These are phyloP conservation scores for Orthosia gracilis DNA, from an alignment of 2,888 invertebrate genomes.

Conservation along the genomic window DNA sequence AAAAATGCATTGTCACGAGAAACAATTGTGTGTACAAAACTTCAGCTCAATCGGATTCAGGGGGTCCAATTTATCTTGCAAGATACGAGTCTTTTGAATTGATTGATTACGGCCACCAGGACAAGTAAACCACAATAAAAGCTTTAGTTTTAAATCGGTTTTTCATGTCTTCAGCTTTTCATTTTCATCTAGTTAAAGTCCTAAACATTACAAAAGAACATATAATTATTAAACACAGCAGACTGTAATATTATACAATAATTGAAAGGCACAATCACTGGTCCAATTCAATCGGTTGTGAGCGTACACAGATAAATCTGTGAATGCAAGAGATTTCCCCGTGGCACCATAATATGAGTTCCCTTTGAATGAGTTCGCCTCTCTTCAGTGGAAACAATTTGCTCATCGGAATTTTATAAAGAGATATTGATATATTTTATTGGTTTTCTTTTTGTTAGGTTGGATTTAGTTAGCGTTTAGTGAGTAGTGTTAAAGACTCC, in stretches of 20 bases:
- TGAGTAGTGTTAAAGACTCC: neutral
- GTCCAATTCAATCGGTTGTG: slow-evolving; percentile 44
- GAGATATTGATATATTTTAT: slow-evolving; percentile 32
- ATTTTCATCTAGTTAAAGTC: too few relatives aligned
- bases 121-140: too few relatives aligned
- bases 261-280: slow-evolving; percentile 36
- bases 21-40: too few relatives aligned
- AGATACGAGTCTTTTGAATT: too few relatives aligned
- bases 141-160: too few relatives aligned
- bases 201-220: too few relatives aligned
- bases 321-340: slow-evolving; percentile 75
- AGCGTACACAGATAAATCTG: slow-evolving; percentile 65
- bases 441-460: slow-evolving; percentile 3
- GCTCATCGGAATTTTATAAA: slow-evolving; percentile 49
- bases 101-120: too few relatives aligned
- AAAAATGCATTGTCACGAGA: too few relatives aligned
- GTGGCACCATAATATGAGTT: slow-evolving; percentile 64
- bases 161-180: too few relatives aligned
- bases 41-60: too few relatives aligned
- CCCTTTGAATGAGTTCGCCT: slow-evolving; percentile 57
- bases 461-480: neutral
- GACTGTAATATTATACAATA: neutral
- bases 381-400: slow-evolving; percentile 52
- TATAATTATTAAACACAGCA: too few relatives aligned
- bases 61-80: too few relatives aligned